Percentiles rank a stretch among this genome's conserved stretches.
phyloP scores from a whole-genome alignment of 2,797 vertebrate genomes.

The Phrynocephalus guinanensis region DNA sequence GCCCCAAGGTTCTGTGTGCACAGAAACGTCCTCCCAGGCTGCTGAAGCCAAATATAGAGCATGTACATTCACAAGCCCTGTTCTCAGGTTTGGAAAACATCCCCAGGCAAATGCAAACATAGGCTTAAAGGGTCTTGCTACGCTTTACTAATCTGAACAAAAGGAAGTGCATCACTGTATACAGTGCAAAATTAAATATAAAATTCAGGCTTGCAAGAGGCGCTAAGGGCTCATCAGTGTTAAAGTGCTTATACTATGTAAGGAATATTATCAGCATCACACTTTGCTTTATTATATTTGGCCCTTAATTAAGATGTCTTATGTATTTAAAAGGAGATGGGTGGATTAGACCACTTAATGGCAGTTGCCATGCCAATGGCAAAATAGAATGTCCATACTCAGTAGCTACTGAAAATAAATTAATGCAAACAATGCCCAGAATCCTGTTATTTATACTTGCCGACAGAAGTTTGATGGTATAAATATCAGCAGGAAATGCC shows the following conservation, averaged over 20 bases:
- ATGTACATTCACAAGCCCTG: not conserved
- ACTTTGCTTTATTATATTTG: not conserved
- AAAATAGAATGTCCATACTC: not conserved
- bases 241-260: not conserved
- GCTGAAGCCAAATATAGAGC: not conserved
- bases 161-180: not conserved
- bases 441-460: no score
- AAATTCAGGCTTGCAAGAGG: not conserved
- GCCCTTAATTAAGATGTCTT: not conserved
- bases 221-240: not conserved
- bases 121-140: not conserved
- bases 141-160: not conserved
- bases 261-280: not conserved
- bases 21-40: not conserved
- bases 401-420: not conserved
- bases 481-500: no score
- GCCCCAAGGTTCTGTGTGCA: not conserved
- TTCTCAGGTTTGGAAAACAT: not conserved
- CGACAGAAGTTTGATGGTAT: no score
- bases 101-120: not conserved
- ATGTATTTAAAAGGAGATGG: not conserved
- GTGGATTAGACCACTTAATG: no score
- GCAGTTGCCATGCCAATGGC: not conserved
- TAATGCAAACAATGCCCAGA: no score
- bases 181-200: conserved; percentile 4